Evolutionary conservation across 2,113 vertebrate genomes (phyloP).

Genomic region (Apteryx owenii): DNA sequence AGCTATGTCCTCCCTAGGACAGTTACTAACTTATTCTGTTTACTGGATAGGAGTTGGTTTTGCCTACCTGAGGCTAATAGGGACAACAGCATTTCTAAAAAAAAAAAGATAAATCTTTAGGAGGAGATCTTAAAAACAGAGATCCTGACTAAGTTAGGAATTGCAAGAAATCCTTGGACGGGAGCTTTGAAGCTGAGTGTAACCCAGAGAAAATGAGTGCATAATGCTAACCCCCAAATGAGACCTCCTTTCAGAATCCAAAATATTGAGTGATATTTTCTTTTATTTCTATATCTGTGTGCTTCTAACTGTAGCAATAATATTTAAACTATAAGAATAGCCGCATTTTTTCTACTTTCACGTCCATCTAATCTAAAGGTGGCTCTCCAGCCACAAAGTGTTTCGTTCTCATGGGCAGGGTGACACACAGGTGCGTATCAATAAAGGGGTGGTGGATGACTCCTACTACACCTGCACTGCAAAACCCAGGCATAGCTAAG

Average conservation of each 20-base stretch:
- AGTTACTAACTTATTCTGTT: not conserved
- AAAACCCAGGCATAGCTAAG: not conserved
- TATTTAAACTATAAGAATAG: not conserved
- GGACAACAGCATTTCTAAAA: not conserved
- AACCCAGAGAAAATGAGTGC: too few relatives aligned
- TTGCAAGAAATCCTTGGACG: not conserved
- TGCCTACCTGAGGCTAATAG: not conserved
- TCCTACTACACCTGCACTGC: not conserved
- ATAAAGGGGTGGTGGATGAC: not conserved
- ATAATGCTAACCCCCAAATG: not conserved
- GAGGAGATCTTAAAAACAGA: not conserved
- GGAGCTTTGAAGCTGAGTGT: not conserved
- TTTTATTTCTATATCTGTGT: not conserved
- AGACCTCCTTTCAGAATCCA: not conserved
- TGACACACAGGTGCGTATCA: accelerated
- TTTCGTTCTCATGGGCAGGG: not conserved
- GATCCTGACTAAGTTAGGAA: not conserved
- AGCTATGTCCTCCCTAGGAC: not conserved
- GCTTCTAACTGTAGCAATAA: not conserved
- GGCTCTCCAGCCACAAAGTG: not conserved
- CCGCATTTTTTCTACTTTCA: not conserved
- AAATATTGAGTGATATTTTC: not conserved
- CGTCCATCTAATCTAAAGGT: not conserved
- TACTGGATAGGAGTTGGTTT: not conserved
- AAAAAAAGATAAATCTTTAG: accelerated